A percentile compares a stretch with the other conserved stretches of the same genome.
Conservation (phyloP, 2,113 vertebrate species). For the Laticauda colubrina region DNA sequence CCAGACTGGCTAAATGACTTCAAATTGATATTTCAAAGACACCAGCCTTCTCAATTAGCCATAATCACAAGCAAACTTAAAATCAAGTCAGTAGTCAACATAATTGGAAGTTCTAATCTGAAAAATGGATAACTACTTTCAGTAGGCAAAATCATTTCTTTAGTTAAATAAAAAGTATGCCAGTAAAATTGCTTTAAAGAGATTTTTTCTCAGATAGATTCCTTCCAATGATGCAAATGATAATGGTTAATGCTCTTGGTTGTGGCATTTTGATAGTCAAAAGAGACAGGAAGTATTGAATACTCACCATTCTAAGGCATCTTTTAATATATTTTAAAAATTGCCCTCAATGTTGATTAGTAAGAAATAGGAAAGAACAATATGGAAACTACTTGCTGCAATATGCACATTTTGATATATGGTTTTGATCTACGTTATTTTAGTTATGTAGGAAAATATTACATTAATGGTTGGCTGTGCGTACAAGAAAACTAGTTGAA, state of each 20-base stretch:
- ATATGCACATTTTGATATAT: slow-evolving; percentile 18
- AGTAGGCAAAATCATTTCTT: not conserved
- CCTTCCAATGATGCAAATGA: slow-evolving; percentile 30
- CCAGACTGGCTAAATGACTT: not conserved
- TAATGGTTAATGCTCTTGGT: slow-evolving; percentile 57
- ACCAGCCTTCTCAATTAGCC: not conserved
- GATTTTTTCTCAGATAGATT: not conserved
- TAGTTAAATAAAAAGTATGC: not conserved
- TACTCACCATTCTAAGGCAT: slow-evolving; percentile 48
- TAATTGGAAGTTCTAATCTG: not conserved
- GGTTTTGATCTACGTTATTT: slow-evolving; percentile 38
- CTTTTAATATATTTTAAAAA: slow-evolving; percentile 41
- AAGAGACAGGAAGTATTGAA: slow-evolving; percentile 56
- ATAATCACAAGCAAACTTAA: not conserved
- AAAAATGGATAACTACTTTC: not conserved
- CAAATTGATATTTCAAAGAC: not conserved
- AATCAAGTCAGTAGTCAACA: not conserved
- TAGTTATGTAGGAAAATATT: slow-evolving; percentile 7
- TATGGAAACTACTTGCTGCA: slow-evolving; percentile 61
- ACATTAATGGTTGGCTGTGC: not conserved
- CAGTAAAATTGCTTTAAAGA: not conserved
- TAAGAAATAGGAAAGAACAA: slow-evolving; percentile 50
- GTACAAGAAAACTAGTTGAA: not conserved
- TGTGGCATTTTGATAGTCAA: slow-evolving; percentile 54
- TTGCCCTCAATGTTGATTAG: slow-evolving; percentile 30